A percentile compares a stretch with the other conserved stretches of the same genome.
Conservation (phyloP, 2,888 invertebrate species). For the Odontothrips loti region DNA sequence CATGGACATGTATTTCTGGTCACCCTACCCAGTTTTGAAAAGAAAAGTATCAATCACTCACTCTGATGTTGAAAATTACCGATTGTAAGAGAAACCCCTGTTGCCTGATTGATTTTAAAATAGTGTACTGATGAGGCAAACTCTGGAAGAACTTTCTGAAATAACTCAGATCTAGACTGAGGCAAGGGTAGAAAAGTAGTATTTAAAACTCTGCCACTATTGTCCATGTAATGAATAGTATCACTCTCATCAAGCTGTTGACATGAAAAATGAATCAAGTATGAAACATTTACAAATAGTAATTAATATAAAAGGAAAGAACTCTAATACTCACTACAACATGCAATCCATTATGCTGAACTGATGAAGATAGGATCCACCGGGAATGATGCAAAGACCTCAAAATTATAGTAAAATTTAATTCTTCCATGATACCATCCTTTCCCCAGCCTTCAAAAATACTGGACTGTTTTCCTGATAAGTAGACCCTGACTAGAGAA, state of each 20-base stretch:
- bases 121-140: too few relatives aligned
- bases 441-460: neutral
- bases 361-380: neutral
- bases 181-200: too few relatives aligned
- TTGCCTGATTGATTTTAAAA: too few relatives aligned
- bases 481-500: neutral
- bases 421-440: neutral
- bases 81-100: too few relatives aligned
- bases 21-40: too few relatives aligned
- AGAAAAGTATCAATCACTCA: too few relatives aligned
- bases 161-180: too few relatives aligned
- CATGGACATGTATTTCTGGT: too few relatives aligned
- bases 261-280: neutral
- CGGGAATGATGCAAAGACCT: neutral
- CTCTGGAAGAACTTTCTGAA: too few relatives aligned
- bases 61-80: too few relatives aligned
- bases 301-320: neutral
- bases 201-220: neutral
- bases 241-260: neutral
- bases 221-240: neutral
- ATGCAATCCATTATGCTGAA: neutral
- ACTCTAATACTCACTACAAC: neutral
- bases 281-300: too few relatives aligned
- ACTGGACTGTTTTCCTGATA: neutral
- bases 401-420: neutral